A percentile compares a stretch with the other conserved stretches of the same genome.
phyloP scores from a whole-genome alignment of 2,113 vertebrate species.

The Hippocampus guttulatus region DNA sequence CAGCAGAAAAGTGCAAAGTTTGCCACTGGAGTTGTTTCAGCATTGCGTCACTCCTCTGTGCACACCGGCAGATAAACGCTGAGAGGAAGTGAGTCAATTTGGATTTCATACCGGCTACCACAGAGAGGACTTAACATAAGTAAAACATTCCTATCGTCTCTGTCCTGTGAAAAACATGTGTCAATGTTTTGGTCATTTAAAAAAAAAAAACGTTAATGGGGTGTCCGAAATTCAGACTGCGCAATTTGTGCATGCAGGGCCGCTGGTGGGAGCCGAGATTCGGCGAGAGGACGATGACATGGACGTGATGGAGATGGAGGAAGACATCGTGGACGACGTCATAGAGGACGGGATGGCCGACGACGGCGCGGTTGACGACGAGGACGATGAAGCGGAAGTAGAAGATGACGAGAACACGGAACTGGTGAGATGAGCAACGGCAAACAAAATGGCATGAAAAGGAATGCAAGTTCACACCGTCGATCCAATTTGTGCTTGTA shows the following conservation, averaged over 20 bases:
- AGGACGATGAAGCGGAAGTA: constrained; percentile 95
- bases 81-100: too few relatives aligned
- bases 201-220: too few relatives aligned
- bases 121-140: too few relatives aligned
- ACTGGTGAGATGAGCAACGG: constrained; percentile 78
- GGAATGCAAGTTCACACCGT: neutral
- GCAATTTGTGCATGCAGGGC: constrained; percentile 41
- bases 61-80: neutral
- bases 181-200: too few relatives aligned
- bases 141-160: too few relatives aligned
- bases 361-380: constrained; percentile 88
- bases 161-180: too few relatives aligned
- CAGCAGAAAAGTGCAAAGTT: neutral
- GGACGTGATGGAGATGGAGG: constrained; percentile 80
- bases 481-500: constrained; percentile 48
- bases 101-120: too few relatives aligned
- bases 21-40: neutral
- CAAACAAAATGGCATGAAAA: too few relatives aligned
- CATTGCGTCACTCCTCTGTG: neutral
- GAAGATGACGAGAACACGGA: constrained; percentile 95
- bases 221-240: too few relatives aligned
- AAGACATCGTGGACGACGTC: constrained; percentile 86
- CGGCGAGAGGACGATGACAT: constrained; percentile 85
- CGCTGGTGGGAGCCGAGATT: constrained; percentile 81
- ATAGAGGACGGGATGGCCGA: constrained; percentile 73